Conservation (phyloP, 2,888 invertebrate species). For the Diarsia brunnea region DNA sequence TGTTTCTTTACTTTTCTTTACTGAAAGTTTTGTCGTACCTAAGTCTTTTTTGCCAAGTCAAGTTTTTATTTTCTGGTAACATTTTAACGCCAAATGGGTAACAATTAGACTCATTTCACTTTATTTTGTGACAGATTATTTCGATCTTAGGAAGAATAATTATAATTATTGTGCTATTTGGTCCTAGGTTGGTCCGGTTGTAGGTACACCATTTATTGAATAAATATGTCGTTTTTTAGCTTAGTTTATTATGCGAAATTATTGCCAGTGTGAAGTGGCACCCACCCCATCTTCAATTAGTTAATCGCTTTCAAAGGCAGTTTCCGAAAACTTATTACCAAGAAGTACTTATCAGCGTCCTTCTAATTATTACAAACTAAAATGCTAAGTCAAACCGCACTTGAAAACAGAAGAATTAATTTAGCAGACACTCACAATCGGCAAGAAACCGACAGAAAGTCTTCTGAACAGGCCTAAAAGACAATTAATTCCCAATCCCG, state of each 20-base stretch:
- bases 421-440: conserved; percentile 59
- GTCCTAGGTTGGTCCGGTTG: background rate
- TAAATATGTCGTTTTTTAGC: background rate
- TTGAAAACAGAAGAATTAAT: conserved; percentile 67
- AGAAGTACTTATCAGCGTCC: conserved; percentile 4
- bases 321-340: background rate
- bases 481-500: conserved; percentile 80
- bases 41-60: conserved; percentile 37
- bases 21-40: conserved; percentile 12
- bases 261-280: background rate
- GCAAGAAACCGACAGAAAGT: conserved; percentile 62
- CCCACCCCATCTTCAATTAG: background rate
- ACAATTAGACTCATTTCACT: conserved; percentile 27
- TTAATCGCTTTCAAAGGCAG: background rate
- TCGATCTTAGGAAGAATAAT: background rate
- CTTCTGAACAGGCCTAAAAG: conserved; percentile 68
- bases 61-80: conserved; percentile 16
- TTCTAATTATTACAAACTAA: conserved; percentile 28
- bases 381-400: conserved; percentile 49
- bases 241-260: background rate
- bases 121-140: conserved; percentile 9
- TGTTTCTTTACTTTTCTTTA: conserved; percentile 34
- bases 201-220: no score
- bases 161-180: background rate
- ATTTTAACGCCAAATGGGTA: conserved; percentile 16